These are phyloP conservation scores for Zophobas morio DNA, from an alignment of 1,140 invertebrate genomes.

Conservation along the genomic window DNA sequence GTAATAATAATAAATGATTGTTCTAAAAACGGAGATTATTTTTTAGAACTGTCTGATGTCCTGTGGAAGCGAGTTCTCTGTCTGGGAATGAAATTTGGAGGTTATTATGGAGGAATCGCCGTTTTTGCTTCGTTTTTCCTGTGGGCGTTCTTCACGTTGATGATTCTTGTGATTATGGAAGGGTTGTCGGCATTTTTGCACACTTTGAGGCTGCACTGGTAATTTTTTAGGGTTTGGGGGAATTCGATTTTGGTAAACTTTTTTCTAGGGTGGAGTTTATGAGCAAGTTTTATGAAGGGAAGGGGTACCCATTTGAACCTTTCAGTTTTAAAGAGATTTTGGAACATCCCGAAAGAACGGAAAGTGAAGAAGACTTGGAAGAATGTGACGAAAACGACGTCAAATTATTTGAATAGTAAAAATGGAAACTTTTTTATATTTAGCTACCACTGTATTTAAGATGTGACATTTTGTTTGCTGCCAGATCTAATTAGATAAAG, in stretches of 20 bases:
- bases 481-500: too few species aligned
- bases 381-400: background rate
- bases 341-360: conserved; percentile 70
- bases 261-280: conserved; percentile 95
- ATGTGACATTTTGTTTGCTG: too few species aligned
- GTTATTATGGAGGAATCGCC: conserved; percentile 73
- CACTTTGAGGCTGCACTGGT: conserved; percentile 89
- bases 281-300: conserved; percentile 96
- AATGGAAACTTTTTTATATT: too few species aligned
- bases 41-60: conserved; percentile 90
- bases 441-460: too few species aligned
- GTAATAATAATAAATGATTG: conserved; percentile 71
- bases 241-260: background rate
- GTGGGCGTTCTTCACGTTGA: conserved; percentile 90
- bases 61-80: conserved; percentile 90
- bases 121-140: conserved; percentile 86
- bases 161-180: conserved; percentile 95
- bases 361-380: conserved; percentile 9
- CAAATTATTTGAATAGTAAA: background rate
- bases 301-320: conserved; percentile 91
- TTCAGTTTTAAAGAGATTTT: conserved; percentile 94
- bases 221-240: conserved; percentile 46
- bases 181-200: conserved; percentile 90
- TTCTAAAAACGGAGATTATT: background rate
- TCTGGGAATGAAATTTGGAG: conserved; percentile 74